Conservation (phyloP, 2,888 invertebrate species). For the Chromoteleia sp. region DNA sequence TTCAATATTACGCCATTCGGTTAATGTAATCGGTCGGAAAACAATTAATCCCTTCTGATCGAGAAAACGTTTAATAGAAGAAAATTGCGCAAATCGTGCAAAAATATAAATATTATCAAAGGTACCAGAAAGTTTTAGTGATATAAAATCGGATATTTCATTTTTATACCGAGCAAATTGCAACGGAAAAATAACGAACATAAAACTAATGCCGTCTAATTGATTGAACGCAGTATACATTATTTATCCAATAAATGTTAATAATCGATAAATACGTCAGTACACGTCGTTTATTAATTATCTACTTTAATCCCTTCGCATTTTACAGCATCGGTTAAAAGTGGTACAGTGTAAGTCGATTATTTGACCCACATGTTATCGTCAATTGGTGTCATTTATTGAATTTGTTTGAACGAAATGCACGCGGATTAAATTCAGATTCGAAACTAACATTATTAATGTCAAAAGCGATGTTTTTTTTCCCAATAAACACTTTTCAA, state of each 20-base stretch:
- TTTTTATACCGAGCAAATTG: neutral
- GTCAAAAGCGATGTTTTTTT: neutral
- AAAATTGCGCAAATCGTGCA: constrained; percentile 1
- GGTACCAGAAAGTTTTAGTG: neutral
- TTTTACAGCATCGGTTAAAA: neutral
- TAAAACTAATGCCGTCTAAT: neutral
- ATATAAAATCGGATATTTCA: neutral
- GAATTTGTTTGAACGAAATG: constrained; percentile 16
- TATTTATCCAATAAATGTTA: neutral
- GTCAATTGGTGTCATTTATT: constrained; percentile 22
- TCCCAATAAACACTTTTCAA: neutral
- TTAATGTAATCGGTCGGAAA: constrained; percentile 32
- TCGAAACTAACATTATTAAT: constrained; percentile 3
- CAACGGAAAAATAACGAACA: no score
- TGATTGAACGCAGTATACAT: neutral
- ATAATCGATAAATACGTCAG: neutral
- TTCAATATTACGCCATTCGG: constrained; percentile 32
- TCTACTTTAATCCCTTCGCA: neutral
- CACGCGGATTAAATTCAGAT: constrained; percentile 3
- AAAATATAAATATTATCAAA: constrained; percentile 9
- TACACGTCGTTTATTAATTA: neutral
- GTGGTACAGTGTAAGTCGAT: constrained; percentile 13
- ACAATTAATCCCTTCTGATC: constrained; percentile 26
- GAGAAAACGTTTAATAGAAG: constrained; percentile 19
- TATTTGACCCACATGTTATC: constrained; percentile 22